A percentile compares a stretch with the other conserved stretches of the same genome.
Conservation (phyloP, 1,140 invertebrate genomes). For the Aradophagus sp. region DNA sequence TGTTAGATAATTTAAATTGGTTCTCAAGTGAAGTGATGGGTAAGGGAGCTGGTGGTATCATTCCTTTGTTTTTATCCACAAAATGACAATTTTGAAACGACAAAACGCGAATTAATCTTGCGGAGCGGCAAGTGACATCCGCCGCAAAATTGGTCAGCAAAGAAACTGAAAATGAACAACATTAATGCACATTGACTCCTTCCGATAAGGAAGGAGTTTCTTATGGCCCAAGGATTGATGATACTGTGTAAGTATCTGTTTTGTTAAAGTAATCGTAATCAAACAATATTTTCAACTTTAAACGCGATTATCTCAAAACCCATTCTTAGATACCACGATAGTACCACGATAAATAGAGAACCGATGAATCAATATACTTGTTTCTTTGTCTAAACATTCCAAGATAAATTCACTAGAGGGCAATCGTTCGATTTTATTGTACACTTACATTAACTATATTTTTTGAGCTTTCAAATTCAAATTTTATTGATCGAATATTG, state of each 20-base stretch:
- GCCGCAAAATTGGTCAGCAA: too few relatives aligned
- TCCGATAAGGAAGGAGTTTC: slow-evolving; percentile 1
- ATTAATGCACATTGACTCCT: too few relatives aligned
- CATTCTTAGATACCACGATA: slow-evolving; percentile 25
- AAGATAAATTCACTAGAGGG: slow-evolving; percentile 11
- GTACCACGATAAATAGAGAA: slow-evolving; percentile 24
- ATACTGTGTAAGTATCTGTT: slow-evolving; percentile 17
- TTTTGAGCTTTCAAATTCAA: neutral
- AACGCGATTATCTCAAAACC: slow-evolving; percentile 24
- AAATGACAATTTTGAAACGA: too few relatives aligned
- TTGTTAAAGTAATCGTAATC: slow-evolving; percentile 11
- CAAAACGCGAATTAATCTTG: too few relatives aligned
- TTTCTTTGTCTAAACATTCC: slow-evolving; percentile 3
- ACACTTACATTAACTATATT: slow-evolving; percentile 1
- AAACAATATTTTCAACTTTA: slow-evolving; percentile 11
- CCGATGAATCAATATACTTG: slow-evolving; percentile 21
- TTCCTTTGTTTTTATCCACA: too few relatives aligned
- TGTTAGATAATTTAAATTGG: too few relatives aligned
- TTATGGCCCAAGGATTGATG: slow-evolving; percentile 20
- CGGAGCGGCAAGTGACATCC: too few relatives aligned
- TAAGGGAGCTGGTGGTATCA: too few relatives aligned
- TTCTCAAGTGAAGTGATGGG: too few relatives aligned
- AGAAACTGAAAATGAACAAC: too few relatives aligned
- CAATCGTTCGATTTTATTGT: slow-evolving; percentile 22
- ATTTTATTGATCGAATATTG: neutral